Evolutionary conservation across 2,888 invertebrate species (phyloP).

Genomic region (Tetragnatha montana): DNA sequence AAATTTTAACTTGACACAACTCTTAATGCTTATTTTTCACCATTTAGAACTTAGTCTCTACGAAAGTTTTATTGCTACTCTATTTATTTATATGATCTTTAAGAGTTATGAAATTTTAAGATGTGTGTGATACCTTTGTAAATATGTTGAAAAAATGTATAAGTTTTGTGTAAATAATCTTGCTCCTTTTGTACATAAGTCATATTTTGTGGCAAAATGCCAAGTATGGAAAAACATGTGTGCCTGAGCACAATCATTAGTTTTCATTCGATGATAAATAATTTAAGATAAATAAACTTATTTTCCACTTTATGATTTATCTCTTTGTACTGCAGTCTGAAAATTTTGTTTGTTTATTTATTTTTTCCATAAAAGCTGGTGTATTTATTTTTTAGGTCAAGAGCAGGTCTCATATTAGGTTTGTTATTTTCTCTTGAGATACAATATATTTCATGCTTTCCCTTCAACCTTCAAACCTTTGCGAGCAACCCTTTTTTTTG

Average conservation of each 20-base stretch:
- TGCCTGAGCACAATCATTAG: slow-evolving; percentile 20
- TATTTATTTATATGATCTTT: slow-evolving; percentile 56
- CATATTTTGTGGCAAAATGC: slow-evolving; percentile 58
- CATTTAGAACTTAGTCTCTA: slow-evolving; percentile 11
- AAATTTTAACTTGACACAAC: not conserved
- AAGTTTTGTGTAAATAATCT: slow-evolving; percentile 52
- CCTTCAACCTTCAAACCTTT: no score
- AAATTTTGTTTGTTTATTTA: not conserved
- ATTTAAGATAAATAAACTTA: slow-evolving; percentile 61
- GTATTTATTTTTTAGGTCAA: not conserved
- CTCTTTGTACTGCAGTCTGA: not conserved
- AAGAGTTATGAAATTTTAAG: slow-evolving; percentile 52
- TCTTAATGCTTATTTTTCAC: no score
- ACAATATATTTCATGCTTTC: no score
- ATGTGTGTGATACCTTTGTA: slow-evolving; percentile 59
- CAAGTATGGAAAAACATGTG: slow-evolving; percentile 38
- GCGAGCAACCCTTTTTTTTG: no score
- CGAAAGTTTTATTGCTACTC: slow-evolving; percentile 38
- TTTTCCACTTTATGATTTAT: slow-evolving; percentile 51
- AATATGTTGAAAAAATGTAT: slow-evolving; percentile 62
- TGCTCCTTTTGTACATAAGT: slow-evolving; percentile 63
- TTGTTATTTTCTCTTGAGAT: no score
- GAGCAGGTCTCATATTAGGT: no score
- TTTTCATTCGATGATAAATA: slow-evolving; percentile 42
- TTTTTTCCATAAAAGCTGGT: not conserved